phyloP scores from a whole-genome alignment of 2,888 invertebrate genomes.

The Auanema freiburgensis region DNA sequence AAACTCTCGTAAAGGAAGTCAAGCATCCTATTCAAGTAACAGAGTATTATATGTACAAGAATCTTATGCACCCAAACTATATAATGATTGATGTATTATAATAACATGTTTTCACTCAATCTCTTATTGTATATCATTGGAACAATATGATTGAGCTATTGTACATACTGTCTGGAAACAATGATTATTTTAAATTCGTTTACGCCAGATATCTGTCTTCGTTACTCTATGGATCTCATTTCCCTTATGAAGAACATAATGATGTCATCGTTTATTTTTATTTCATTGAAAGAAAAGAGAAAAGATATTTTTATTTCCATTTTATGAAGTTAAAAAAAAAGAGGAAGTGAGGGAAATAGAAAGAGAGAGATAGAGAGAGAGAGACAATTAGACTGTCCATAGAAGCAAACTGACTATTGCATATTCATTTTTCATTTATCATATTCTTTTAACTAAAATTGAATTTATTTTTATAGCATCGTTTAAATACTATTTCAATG shows the following conservation, averaged over 20 bases:
- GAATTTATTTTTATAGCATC: background rate
- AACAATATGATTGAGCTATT: too few relatives aligned
- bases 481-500: background rate
- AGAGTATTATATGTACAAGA: constrained; percentile 25
- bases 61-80: background rate
- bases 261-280: too few relatives aligned
- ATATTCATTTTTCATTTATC: constrained; percentile 6
- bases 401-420: constrained; percentile 3
- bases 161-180: too few relatives aligned
- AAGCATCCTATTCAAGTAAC: constrained; percentile 39
- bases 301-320: too few relatives aligned
- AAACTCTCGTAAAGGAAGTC: constrained; percentile 37
- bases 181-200: too few relatives aligned
- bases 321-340: background rate
- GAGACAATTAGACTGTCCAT: background rate
- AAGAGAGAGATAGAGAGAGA: background rate
- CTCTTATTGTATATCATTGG: too few relatives aligned
- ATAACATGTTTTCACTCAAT: too few relatives aligned
- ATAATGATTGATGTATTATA: background rate
- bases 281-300: too few relatives aligned
- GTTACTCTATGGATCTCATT: too few relatives aligned
- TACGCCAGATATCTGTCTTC: too few relatives aligned
- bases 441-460: background rate
- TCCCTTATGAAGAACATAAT: too few relatives aligned
- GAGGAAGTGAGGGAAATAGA: background rate